phyloP scores from a whole-genome alignment of 2,113 vertebrate genomes.

The Leptocoma aspasia region DNA sequence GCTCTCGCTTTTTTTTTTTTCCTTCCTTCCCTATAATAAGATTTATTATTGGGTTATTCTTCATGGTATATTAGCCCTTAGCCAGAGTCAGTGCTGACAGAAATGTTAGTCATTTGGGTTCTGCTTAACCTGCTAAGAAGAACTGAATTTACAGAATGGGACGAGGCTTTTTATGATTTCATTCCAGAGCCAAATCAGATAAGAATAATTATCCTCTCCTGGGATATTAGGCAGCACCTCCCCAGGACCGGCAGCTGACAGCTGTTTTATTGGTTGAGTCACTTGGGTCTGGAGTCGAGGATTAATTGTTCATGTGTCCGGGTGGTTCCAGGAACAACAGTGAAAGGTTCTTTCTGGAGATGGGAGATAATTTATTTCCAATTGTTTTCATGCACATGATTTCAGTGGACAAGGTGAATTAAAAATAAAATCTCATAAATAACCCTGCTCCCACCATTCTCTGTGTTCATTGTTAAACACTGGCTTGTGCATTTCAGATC shows the following conservation, averaged over 20 bases:
- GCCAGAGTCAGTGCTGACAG: slow-evolving; percentile 60
- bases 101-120: slow-evolving; percentile 76
- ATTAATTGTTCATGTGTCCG: slow-evolving; percentile 74
- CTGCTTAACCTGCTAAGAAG: slow-evolving; percentile 77
- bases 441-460: background rate
- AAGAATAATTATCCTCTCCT: slow-evolving; percentile 88
- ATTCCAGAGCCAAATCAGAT: slow-evolving; percentile 91
- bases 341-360: slow-evolving; percentile 70
- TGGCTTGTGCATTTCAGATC: background rate
- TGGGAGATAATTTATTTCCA: slow-evolving; percentile 70
- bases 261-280: slow-evolving; percentile 76
- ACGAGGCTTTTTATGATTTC: slow-evolving; percentile 83
- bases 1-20: background rate
- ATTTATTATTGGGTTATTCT: slow-evolving; percentile 69
- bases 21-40: slow-evolving; percentile 24
- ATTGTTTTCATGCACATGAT: slow-evolving; percentile 52
- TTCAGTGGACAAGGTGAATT: slow-evolving; percentile 42
- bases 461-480: background rate
- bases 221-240: slow-evolving; percentile 86
- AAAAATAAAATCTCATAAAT: slow-evolving; percentile 37
- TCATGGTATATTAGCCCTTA: slow-evolving; percentile 68
- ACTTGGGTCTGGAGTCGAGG: slow-evolving; percentile 68
- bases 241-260: slow-evolving; percentile 84
- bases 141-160: slow-evolving; percentile 75
- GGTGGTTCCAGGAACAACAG: slow-evolving; percentile 67